Conservation (phyloP, 1,140 invertebrate species). For the Tetramorium simillimum region DNA sequence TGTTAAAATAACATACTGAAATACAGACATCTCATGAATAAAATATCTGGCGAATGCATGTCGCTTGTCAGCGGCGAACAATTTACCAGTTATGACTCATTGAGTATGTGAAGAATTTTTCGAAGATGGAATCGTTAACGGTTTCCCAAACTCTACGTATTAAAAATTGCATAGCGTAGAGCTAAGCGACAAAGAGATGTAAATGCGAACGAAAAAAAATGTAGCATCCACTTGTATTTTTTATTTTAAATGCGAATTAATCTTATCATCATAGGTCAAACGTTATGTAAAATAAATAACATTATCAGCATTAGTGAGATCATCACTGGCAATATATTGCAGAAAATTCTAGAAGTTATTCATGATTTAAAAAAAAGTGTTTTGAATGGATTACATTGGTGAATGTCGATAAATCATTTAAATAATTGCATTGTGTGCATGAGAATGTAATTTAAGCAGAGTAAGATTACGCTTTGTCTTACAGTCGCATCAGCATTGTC, state of each 20-base stretch:
- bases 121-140: conserved; percentile 25
- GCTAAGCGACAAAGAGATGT: neutral
- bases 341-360: neutral
- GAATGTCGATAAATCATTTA: neutral
- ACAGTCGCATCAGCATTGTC: neutral
- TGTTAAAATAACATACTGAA: conserved; percentile 22
- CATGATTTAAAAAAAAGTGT: neutral
- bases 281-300: conserved; percentile 58
- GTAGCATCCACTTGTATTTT: neutral
- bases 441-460: conserved; percentile 14
- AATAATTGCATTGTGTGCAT: neutral
- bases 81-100: conserved; percentile 68
- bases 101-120: conserved; percentile 60
- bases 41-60: conserved; percentile 44
- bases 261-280: conserved; percentile 62
- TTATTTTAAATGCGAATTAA: neutral
- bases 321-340: neutral
- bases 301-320: conserved; percentile 54
- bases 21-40: conserved; percentile 40
- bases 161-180: neutral
- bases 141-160: neutral
- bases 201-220: conserved; percentile 2
- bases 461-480: neutral
- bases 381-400: neutral
- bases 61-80: conserved; percentile 38